phyloP scores from a whole-genome alignment of 1,140 invertebrate species.

The Saccostrea echinata region DNA sequence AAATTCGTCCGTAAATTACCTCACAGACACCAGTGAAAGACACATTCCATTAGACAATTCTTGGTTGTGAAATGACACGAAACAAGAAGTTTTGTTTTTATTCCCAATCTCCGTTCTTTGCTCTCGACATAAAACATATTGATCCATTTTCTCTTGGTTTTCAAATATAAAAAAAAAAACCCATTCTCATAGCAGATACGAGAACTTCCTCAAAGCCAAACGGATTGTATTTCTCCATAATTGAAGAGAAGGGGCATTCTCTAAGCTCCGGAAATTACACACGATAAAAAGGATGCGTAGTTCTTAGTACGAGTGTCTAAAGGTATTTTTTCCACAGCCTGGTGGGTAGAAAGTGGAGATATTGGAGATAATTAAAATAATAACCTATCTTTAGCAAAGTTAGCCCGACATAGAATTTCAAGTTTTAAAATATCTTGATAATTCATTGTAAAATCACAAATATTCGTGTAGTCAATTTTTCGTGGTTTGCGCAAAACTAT shows the following conservation, averaged over 20 bases:
- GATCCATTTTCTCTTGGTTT: not conserved
- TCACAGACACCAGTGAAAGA: not conserved
- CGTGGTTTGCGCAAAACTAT: no score
- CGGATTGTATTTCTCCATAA: conserved; percentile 14
- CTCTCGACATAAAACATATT: conserved; percentile 15
- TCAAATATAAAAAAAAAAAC: conserved; percentile 27
- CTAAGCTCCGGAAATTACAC: not conserved
- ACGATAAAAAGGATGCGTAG: not conserved
- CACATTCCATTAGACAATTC: not conserved
- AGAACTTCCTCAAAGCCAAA: not conserved
- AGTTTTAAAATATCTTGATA: no score
- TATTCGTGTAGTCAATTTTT: no score
- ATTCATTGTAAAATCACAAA: no score
- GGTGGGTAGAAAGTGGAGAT: not conserved
- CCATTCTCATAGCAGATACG: not conserved
- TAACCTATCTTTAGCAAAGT: not conserved
- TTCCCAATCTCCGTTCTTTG: not conserved
- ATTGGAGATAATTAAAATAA: not conserved
- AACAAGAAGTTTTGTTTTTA: not conserved
- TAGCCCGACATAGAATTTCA: no score
- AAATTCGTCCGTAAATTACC: not conserved
- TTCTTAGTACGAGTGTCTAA: no score
- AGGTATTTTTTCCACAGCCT: not conserved
- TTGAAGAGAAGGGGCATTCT: not conserved
- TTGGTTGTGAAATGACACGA: not conserved